Conservation (phyloP, 2,797 vertebrate genomes). For the Synanceia verrucosa region DNA sequence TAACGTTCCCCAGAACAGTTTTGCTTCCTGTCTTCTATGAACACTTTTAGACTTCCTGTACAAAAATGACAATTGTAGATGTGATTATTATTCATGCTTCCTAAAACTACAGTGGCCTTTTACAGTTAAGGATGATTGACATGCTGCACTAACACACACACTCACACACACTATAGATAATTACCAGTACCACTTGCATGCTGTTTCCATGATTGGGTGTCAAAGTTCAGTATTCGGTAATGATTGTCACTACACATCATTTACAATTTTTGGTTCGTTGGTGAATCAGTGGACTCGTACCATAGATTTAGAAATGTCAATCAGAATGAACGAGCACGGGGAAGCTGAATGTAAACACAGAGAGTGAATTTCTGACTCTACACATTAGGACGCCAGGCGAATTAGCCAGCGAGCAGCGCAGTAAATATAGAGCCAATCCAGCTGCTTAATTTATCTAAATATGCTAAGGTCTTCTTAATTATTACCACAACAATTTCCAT, state of each 20-base stretch:
- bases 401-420: conserved; percentile 27
- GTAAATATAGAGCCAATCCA: conserved; percentile 51
- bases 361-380: conserved; percentile 22
- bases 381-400: conserved; percentile 28
- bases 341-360: conserved; percentile 25
- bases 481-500: conserved; percentile 60
- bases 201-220: conserved; percentile 64
- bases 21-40: background rate
- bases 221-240: conserved; percentile 52
- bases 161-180: conserved; percentile 38
- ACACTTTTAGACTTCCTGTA: background rate
- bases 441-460: conserved; percentile 69
- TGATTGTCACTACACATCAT: conserved; percentile 29
- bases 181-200: conserved; percentile 44
- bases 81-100: conserved; percentile 23
- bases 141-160: background rate
- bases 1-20: background rate
- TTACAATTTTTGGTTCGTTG: conserved; percentile 39
- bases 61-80: background rate
- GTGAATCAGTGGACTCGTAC: background rate
- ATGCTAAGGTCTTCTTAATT: conserved; percentile 73
- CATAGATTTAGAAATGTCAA: conserved; percentile 39
- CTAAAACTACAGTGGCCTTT: conserved; percentile 19
- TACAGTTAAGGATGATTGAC: conserved; percentile 5
- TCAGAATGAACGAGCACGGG: conserved; percentile 24